Conservation (phyloP, 2,797 vertebrate genomes). For the Gymnoscopelus microlampas region DNA sequence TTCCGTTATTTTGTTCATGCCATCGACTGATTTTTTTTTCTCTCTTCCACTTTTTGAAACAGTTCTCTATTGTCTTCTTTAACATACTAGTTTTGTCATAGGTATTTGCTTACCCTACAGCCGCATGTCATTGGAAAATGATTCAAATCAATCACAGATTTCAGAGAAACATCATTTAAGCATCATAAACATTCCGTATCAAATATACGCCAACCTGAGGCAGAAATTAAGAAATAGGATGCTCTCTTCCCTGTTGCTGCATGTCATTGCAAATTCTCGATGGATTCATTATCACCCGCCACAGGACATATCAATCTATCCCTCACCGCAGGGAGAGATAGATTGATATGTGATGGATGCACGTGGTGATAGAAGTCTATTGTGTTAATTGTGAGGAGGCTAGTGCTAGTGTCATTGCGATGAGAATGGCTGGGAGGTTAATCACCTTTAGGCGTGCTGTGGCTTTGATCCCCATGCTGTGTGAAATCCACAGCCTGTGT, state of each 20-base stretch:
- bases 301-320: slow-evolving; percentile 8
- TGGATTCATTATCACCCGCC: neutral
- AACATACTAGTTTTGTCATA: neutral
- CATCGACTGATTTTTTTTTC: neutral
- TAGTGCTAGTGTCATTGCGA: slow-evolving; percentile 29
- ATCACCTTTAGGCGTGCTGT: slow-evolving; percentile 71
- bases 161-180: no score
- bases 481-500: slow-evolving; percentile 71
- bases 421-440: slow-evolving; percentile 67
- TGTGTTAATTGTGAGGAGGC: slow-evolving; percentile 32
- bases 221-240: neutral
- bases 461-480: slow-evolving; percentile 72
- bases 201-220: no score
- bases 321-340: slow-evolving; percentile 9
- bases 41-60: neutral
- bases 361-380: slow-evolving; percentile 23
- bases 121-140: neutral
- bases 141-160: neutral
- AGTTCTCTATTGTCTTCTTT: neutral
- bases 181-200: no score
- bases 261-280: slow-evolving; percentile 12
- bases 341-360: slow-evolving; percentile 24
- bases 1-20: slow-evolving; percentile 4
- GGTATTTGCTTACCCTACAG: neutral
- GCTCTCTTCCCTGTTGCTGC: neutral